Conservation (phyloP, 2,797 vertebrate species). For the Anas georgica region DNA sequence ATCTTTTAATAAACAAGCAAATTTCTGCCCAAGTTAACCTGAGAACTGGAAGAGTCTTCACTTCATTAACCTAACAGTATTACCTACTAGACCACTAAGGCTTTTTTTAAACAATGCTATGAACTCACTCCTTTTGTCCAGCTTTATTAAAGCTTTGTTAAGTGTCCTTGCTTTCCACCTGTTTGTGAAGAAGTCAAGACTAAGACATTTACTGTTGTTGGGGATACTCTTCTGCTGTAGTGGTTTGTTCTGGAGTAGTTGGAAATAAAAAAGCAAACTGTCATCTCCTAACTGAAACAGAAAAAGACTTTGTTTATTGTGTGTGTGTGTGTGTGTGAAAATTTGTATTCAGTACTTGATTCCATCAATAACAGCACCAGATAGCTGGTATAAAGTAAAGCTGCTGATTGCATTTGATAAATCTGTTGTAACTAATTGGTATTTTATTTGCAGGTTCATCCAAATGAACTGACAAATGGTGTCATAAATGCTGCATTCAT, state of each 20-base stretch:
- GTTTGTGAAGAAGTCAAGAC: neutral
- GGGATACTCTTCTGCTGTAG: neutral
- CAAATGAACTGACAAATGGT: constrained; percentile 91
- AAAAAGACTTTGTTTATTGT: neutral
- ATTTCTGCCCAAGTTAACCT: neutral
- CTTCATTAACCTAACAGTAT: neutral
- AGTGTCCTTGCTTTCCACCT: neutral
- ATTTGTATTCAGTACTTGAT: neutral
- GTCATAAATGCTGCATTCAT: constrained; percentile 98
- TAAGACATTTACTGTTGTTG: neutral
- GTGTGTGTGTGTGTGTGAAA: neutral
- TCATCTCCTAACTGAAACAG: neutral
- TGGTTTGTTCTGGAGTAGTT: neutral
- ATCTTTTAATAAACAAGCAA: neutral
- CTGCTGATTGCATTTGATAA: neutral
- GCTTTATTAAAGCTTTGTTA: neutral
- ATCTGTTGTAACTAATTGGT: neutral
- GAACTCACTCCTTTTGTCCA: neutral
- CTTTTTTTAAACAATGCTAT: neutral
- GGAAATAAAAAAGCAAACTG: neutral
- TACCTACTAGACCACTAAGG: neutral
- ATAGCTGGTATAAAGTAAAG: neutral
- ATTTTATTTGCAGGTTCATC: constrained; percentile 86
- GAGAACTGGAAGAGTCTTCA: neutral
- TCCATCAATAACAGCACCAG: neutral